A percentile compares a stretch with the other conserved stretches of the same genome.
These are phyloP conservation scores for Leucopsar rothschildi DNA, from an alignment of 2,113 vertebrate species.

Conservation along the genomic window DNA sequence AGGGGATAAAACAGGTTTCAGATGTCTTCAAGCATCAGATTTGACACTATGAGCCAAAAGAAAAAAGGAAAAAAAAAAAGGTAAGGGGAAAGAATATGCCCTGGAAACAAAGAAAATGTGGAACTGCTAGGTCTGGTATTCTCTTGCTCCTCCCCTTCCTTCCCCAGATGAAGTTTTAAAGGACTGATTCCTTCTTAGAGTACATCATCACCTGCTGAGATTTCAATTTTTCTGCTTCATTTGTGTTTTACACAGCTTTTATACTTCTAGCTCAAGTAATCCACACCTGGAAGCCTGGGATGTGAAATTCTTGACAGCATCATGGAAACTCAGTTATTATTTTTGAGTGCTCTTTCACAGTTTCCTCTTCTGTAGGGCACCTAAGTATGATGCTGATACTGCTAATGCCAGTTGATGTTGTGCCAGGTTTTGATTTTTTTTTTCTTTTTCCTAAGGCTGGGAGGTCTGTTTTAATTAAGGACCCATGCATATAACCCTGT, in stretches of 20 bases:
- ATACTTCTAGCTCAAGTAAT: slow-evolving; percentile 48
- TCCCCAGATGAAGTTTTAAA: background rate
- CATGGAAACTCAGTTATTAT: slow-evolving; percentile 46
- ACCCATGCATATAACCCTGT: background rate
- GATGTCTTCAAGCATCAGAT: background rate
- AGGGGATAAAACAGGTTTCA: background rate
- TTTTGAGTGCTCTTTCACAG: background rate
- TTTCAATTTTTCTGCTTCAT: background rate
- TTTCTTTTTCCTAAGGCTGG: background rate
- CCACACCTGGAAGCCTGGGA: slow-evolving; percentile 24
- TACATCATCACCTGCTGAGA: background rate
- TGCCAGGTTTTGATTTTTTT: background rate
- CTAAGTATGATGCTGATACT: background rate
- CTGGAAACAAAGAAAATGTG: background rate
- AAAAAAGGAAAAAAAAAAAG: background rate
- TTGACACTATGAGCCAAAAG: background rate
- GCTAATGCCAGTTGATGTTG: background rate
- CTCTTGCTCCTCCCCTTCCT: background rate
- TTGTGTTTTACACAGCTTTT: slow-evolving; percentile 52
- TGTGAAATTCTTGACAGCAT: slow-evolving; percentile 38
- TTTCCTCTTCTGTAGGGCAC: slow-evolving; percentile 2
- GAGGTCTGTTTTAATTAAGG: slow-evolving; percentile 46
- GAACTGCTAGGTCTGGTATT: background rate
- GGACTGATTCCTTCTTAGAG: background rate
- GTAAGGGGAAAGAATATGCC: background rate